A percentile compares a stretch with the other conserved stretches of the same genome.
phyloP scores from a whole-genome alignment of 2,888 invertebrate genomes.

The Trissolcus japonicus region DNA sequence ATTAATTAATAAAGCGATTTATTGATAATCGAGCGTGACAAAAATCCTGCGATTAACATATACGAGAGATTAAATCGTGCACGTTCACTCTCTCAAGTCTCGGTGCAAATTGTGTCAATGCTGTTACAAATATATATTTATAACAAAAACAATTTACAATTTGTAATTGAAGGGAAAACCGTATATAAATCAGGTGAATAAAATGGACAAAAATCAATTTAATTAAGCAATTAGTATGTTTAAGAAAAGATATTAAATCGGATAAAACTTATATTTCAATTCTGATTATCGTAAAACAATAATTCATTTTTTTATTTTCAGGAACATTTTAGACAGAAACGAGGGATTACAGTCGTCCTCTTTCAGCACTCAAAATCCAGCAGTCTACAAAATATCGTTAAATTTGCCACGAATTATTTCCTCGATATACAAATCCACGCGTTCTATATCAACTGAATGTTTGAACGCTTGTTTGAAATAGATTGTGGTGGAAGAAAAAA shows the following conservation, averaged over 20 bases:
- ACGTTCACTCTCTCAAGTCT: constrained; percentile 35
- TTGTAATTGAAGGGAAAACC: constrained; percentile 16
- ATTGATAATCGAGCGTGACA: constrained; percentile 19
- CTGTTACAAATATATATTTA: constrained; percentile 32
- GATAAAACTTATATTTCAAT: too few relatives aligned
- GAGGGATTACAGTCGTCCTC: constrained; percentile 1
- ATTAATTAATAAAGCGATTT: constrained; percentile 16
- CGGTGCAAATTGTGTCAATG: constrained; percentile 46
- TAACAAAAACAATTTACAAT: constrained; percentile 29
- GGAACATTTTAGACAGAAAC: background rate
- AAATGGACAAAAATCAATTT: constrained; percentile 5
- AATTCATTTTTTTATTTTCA: constrained; percentile 18
- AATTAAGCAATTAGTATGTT: too few relatives aligned
- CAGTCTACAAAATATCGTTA: constrained; percentile 43
- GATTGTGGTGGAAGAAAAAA: constrained; percentile 47
- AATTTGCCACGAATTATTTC: constrained; percentile 47
- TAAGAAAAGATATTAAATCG: too few relatives aligned
- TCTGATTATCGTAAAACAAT: too few relatives aligned
- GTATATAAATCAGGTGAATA: background rate
- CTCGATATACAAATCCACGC: constrained; percentile 43
- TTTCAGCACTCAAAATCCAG: constrained; percentile 41
- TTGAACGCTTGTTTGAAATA: constrained; percentile 48
- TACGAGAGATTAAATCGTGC: constrained; percentile 25
- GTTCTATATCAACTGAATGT: constrained; percentile 39
- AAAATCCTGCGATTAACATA: constrained; percentile 26